Conservation (phyloP, 2,888 invertebrate species). For the Agonopterix arenella region DNA sequence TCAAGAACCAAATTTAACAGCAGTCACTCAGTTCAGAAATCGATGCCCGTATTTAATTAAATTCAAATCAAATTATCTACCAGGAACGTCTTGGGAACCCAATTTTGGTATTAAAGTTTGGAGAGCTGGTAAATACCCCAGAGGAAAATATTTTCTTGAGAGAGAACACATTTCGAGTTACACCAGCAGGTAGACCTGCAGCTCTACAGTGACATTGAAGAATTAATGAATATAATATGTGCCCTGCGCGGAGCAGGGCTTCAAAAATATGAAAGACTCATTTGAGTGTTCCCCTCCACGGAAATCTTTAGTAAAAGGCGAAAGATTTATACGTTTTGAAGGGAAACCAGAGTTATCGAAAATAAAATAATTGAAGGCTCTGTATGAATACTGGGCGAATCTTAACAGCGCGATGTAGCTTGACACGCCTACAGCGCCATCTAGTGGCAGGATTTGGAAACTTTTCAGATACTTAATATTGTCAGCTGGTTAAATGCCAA, state of each 20-base stretch:
- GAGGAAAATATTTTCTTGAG: background rate
- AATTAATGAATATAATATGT: too few relatives aligned
- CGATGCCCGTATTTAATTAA: conserved; percentile 41
- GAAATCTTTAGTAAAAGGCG: conserved; percentile 89
- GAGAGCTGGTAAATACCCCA: conserved; percentile 20
- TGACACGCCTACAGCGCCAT: too few relatives aligned
- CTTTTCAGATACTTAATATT: background rate
- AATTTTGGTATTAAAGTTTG: conserved; percentile 7
- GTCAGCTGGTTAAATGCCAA: too few relatives aligned
- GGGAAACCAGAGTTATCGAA: conserved; percentile 76
- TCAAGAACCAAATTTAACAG: background rate
- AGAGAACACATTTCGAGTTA: too few relatives aligned
- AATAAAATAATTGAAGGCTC: too few relatives aligned
- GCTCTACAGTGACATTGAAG: too few relatives aligned
- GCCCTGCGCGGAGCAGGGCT: background rate
- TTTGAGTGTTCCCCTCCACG: conserved; percentile 85
- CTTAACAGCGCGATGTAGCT: too few relatives aligned
- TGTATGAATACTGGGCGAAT: too few relatives aligned
- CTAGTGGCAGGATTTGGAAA: too few relatives aligned
- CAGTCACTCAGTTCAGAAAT: conserved; percentile 20
- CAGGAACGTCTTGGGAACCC: conserved; percentile 37
- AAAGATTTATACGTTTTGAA: conserved; percentile 85
- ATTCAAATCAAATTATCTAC: conserved; percentile 67
- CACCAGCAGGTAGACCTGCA: too few relatives aligned
- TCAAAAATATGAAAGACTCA: conserved; percentile 68